A percentile compares a stretch with the other conserved stretches of the same genome.
Conservation (phyloP, 2,888 invertebrate genomes). For the Lapara coniferarum region DNA sequence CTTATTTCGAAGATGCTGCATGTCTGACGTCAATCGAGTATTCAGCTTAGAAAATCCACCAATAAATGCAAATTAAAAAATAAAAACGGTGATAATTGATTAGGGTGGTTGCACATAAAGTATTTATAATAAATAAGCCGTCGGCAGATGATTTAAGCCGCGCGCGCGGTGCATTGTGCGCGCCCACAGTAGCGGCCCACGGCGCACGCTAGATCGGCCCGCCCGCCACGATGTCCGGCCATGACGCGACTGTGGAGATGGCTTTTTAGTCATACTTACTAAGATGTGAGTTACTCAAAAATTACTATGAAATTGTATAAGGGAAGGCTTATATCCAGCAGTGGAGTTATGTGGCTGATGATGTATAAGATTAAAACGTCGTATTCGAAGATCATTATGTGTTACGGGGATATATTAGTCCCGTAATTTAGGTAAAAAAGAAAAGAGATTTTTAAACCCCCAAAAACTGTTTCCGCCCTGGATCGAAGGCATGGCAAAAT, state of each 20-base stretch:
- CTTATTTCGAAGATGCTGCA: too few species aligned
- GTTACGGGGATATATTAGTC: too few species aligned
- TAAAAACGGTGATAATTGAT: constrained; percentile 16
- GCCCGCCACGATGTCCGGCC: constrained; percentile 62
- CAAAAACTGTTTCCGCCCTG: constrained; percentile 85
- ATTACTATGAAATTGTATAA: neutral
- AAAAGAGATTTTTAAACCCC: too few species aligned
- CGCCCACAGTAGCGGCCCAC: constrained; percentile 80
- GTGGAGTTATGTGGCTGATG: neutral
- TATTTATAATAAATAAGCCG: constrained; percentile 26
- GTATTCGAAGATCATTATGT: too few species aligned
- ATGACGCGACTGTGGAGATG: constrained; percentile 42
- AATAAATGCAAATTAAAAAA: constrained; percentile 5
- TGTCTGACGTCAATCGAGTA: too few species aligned
- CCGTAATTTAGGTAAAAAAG: too few species aligned
- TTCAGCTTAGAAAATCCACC: too few species aligned
- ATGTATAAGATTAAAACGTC: too few species aligned
- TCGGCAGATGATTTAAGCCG: constrained; percentile 58
- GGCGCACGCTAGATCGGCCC: constrained; percentile 69
- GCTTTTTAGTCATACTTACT: constrained; percentile 39
- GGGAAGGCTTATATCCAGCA: neutral
- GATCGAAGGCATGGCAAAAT: constrained; percentile 79
- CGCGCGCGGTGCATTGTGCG: constrained; percentile 61
- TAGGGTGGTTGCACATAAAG: constrained; percentile 23
- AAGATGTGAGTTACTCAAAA: neutral